Percentiles rank a stretch among this genome's conserved stretches.
These are phyloP conservation scores for Psilopsiagon aurifrons DNA, from an alignment of 2,113 vertebrate species.

Conservation along the genomic window DNA sequence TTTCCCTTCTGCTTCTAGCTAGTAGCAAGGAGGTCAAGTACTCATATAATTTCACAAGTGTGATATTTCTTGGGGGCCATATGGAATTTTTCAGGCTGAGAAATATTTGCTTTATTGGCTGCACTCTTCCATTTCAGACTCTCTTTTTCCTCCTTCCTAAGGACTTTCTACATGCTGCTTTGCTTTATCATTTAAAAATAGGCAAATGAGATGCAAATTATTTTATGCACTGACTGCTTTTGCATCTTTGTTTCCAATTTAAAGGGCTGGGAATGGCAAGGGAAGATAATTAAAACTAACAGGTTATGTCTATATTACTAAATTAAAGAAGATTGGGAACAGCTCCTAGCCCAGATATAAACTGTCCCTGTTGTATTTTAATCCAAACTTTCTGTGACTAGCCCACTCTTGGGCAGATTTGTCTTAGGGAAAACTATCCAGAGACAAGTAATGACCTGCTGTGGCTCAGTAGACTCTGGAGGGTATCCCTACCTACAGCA, in stretches of 20 bases:
- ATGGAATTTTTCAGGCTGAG: background rate
- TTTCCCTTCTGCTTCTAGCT: background rate
- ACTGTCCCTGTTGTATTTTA: background rate
- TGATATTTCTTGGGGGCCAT: background rate
- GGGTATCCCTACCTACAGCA: background rate
- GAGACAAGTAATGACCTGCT: background rate
- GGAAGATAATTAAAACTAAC: constrained; percentile 37
- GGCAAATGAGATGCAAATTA: constrained; percentile 67
- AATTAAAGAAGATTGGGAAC: background rate
- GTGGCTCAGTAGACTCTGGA: background rate
- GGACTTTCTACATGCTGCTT: constrained; percentile 16
- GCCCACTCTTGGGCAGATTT: background rate
- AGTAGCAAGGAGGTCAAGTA: background rate
- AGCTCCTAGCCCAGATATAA: background rate
- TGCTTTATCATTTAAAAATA: constrained; percentile 40
- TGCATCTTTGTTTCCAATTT: constrained; percentile 63
- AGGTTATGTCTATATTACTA: background rate
- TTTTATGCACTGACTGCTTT: constrained; percentile 62
- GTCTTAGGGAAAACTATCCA: background rate
- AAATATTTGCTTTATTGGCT: background rate
- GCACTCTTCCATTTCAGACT: background rate
- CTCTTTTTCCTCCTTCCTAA: background rate
- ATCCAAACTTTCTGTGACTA: background rate
- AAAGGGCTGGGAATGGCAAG: background rate
- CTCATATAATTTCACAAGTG: background rate